phyloP scores from a whole-genome alignment of 2,113 vertebrate genomes.

The Semicossyphus pulcher region DNA sequence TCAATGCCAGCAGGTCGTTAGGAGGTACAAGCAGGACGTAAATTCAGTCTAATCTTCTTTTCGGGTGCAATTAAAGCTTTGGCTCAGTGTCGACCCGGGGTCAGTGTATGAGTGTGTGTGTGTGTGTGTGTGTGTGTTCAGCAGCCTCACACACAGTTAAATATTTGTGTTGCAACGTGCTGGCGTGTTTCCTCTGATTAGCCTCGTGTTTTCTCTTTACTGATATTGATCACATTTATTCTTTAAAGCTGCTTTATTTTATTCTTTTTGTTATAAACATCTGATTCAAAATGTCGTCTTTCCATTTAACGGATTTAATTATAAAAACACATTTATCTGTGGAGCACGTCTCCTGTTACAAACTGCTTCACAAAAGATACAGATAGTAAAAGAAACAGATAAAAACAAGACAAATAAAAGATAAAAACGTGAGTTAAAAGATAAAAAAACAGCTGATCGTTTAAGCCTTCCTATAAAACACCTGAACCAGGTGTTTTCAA shows the following conservation, averaged over 20 bases:
- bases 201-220: not conserved
- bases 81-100: constrained; percentile 2
- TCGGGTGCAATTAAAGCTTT: constrained; percentile 7
- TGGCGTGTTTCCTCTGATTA: not conserved
- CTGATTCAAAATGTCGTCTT: too few species aligned
- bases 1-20: constrained; percentile 19
- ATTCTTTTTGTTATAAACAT: too few species aligned
- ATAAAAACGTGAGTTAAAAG: too few species aligned
- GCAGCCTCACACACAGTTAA: constrained; percentile 6
- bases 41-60: constrained; percentile 44
- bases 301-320: too few species aligned
- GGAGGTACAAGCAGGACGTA: constrained; percentile 20
- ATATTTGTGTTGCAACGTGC: not conserved
- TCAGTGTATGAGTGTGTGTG: constrained; percentile 15
- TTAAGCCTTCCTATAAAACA: too few species aligned
- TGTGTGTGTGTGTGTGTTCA: constrained; percentile 9
- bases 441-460: too few species aligned
- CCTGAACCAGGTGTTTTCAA: constrained; percentile 14
- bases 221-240: not conserved
- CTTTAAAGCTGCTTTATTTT: not conserved
- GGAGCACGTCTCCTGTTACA: too few species aligned
- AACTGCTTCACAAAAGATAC: too few species aligned
- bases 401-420: too few species aligned
- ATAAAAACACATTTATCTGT: too few species aligned
- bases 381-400: too few species aligned